Evolutionary conservation across 2,797 vertebrate genomes (phyloP), one percentile per base, ranked within the genome.

Genomic region (Antennarius maculatus): DNA sequence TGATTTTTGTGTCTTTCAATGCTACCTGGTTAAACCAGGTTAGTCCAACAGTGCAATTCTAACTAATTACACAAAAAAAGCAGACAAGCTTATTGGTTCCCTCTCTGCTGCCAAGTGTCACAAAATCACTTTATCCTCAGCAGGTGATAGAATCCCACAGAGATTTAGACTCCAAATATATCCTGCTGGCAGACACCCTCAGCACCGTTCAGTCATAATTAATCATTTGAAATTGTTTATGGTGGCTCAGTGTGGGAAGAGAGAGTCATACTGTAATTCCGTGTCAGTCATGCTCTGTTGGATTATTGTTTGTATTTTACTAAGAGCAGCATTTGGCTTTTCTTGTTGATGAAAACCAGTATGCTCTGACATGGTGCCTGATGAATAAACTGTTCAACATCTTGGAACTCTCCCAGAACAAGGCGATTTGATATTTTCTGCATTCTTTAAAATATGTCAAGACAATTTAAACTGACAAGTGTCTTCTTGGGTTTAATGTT

Each of bases 1-100:
- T 5, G 31, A 23, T 23, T 23, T 23, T 23, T 23, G 23, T 23
- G 23, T 23, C 2, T 23, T 23, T 23, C 23, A 23, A 23, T 23
- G 23, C 23, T 23, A 23, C 23, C 23, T 23, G 28, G 50, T 56
- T 66, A 6, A 71, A 54, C 60, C 8, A 3, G 39, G 14, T 61
- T 73, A 73, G 66, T 69, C 37, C 61, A 58, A 64, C 34, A 55
- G 34, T 64, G 61, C 45, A 57, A 46, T 28, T 55, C 29, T 34
- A 27, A 52, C 54, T 79, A 66, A 73, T 74, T 64, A 50, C 23
- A 76, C 58, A 74, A 28, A 46, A 51, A 27, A 70, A 43, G 11
- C 13, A 50, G 14, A 54, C 27, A 58, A 49, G 39, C 51, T 37
- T 0, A 2, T 45, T 57, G 48, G 52, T 79, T 71, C 34, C 11